These are phyloP conservation scores for Nothoprocta pentlandii DNA, from an alignment of 2,113 vertebrate species.

Conservation along the genomic window DNA sequence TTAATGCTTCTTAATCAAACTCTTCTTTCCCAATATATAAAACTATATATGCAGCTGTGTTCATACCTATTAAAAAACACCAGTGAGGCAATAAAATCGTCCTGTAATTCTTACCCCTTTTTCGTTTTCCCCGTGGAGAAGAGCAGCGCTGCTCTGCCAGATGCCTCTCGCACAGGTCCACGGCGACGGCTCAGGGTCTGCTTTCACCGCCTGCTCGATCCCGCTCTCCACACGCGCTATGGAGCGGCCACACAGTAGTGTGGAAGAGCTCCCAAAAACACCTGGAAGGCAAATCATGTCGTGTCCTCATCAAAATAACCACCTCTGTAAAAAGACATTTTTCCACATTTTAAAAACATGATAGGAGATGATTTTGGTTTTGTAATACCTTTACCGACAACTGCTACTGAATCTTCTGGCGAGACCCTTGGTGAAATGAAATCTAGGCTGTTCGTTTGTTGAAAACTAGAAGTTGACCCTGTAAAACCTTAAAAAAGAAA, in stretches of 20 bases:
- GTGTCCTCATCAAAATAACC: background rate
- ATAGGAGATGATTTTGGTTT: background rate
- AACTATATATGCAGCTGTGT: background rate
- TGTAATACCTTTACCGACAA: slow-evolving; percentile 87
- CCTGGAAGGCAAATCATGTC: slow-evolving; percentile 70
- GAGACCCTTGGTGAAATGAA: slow-evolving; percentile 68
- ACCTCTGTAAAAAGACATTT: background rate
- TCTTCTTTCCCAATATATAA: background rate
- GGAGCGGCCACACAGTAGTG: slow-evolving; percentile 49
- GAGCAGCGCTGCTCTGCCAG: slow-evolving; percentile 60
- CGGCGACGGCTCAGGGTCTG: slow-evolving; percentile 64
- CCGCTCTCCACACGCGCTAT: slow-evolving; percentile 68
- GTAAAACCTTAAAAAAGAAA: slow-evolving; percentile 48
- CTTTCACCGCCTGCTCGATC: slow-evolving; percentile 42
- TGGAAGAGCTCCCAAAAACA: slow-evolving; percentile 81
- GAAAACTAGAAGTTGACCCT: slow-evolving; percentile 63
- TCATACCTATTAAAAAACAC: rapidly evolving
- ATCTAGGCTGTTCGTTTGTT: slow-evolving; percentile 68
- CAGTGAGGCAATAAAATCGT: rapidly evolving
- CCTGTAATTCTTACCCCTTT: slow-evolving; percentile 70
- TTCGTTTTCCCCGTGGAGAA: slow-evolving; percentile 36
- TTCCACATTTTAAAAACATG: background rate
- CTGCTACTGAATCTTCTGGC: slow-evolving; percentile 79
- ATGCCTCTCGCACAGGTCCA: slow-evolving; percentile 73
- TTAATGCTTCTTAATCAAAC: background rate